Evolutionary conservation across 2,797 vertebrate genomes (phyloP).

Genomic region (Peromyscus attwateri): DNA sequence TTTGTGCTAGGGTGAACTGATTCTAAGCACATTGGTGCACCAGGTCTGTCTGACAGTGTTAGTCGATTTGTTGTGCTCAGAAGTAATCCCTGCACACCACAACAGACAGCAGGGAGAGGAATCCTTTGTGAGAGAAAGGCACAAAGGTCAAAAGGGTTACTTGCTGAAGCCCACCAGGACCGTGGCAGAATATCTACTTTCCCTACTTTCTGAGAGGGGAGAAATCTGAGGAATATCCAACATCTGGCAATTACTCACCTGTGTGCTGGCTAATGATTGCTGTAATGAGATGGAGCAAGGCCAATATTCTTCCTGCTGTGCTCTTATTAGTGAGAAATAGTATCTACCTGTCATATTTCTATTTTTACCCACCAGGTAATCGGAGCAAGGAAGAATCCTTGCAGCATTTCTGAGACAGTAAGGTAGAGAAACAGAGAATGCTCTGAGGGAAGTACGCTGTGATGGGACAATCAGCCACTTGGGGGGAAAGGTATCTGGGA

Average conservation of each 20-base stretch:
- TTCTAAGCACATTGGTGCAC: background rate
- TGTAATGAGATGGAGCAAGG: constrained; percentile 74
- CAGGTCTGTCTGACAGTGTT: background rate
- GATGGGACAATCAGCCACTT: background rate
- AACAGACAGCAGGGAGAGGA: background rate
- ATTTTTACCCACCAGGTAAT: constrained; percentile 46
- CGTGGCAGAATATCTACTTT: background rate
- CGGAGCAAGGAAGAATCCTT: background rate
- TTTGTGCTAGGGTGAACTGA: constrained; percentile 8
- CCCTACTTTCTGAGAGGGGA: background rate
- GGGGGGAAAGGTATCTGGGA: background rate
- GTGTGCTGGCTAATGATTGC: constrained; percentile 72
- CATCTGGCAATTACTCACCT: constrained; percentile 77
- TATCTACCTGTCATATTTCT: constrained; percentile 65
- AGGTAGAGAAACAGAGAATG: background rate
- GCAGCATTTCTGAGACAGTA: background rate
- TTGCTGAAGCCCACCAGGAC: background rate
- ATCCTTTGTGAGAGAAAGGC: background rate
- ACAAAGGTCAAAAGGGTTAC: background rate
- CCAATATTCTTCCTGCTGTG: constrained; percentile 71
- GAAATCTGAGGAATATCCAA: constrained; percentile 45
- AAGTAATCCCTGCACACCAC: background rate
- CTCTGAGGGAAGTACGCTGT: background rate
- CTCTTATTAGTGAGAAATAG: constrained; percentile 74
- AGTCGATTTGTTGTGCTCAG: background rate